These are phyloP conservation scores for Gobionotothen gibberifrons DNA, from an alignment of 2,797 vertebrate genomes.

Conservation along the genomic window DNA sequence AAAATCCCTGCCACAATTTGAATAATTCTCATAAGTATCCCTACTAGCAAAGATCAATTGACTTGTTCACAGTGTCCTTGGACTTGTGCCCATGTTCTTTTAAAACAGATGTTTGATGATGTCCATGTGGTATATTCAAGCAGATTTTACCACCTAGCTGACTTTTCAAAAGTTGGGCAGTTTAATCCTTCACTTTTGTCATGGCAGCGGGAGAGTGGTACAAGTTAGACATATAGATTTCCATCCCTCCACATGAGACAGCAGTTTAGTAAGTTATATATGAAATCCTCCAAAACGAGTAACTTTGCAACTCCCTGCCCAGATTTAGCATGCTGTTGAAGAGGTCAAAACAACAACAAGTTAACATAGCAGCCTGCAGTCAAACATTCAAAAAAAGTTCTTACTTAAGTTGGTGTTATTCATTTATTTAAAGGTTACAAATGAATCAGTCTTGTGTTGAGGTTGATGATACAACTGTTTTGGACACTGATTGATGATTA, in stretches of 20 bases:
- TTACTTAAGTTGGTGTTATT: background rate
- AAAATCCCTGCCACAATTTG: conserved; percentile 8
- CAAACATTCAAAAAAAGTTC: background rate
- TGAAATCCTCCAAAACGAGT: background rate
- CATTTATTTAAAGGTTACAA: background rate
- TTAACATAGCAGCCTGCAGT: conserved; percentile 2
- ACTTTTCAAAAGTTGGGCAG: background rate
- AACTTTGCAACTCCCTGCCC: background rate
- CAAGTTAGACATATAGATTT: background rate
- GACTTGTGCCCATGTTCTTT: background rate
- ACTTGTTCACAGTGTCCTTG: background rate
- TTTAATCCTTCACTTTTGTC: background rate
- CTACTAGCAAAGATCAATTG: background rate
- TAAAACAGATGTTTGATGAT: background rate
- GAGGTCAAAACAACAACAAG: background rate
- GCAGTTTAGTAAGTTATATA: background rate
- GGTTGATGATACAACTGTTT: conserved; percentile 41
- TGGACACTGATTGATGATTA: conserved; percentile 53
- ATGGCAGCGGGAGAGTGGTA: background rate
- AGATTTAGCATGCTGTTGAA: conserved; percentile 2
- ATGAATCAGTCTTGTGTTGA: conserved; percentile 14
- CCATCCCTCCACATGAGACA: background rate
- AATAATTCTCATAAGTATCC: background rate
- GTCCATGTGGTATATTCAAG: background rate
- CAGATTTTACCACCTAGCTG: background rate